Percentiles rank a stretch among this genome's conserved stretches.
phyloP scores from a whole-genome alignment of 2,113 vertebrate genomes.

The Catharus bicknelli region DNA sequence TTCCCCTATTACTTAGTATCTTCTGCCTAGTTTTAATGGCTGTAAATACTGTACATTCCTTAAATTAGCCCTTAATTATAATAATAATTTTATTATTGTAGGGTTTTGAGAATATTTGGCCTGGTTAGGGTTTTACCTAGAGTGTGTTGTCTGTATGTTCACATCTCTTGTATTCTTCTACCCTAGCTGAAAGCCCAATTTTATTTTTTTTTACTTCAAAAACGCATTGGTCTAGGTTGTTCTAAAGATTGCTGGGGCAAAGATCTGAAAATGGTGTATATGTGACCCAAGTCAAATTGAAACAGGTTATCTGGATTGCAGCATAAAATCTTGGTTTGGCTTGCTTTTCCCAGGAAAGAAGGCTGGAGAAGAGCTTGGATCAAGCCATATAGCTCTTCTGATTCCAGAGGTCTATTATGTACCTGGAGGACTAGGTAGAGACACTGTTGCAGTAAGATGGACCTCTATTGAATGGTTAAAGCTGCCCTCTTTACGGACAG shows the following conservation, averaged over 20 bases:
- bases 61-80: slow-evolving; percentile 57
- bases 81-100: slow-evolving; percentile 66
- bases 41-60: slow-evolving; percentile 70
- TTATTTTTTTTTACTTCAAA: not conserved
- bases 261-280: not conserved
- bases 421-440: not conserved
- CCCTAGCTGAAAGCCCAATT: not conserved
- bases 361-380: not conserved
- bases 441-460: not conserved
- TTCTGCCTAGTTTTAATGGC: not conserved
- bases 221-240: not conserved
- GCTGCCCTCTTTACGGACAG: not conserved
- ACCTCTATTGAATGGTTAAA: not conserved
- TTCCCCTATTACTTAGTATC: not conserved
- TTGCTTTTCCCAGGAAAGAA: not conserved
- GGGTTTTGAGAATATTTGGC: slow-evolving; percentile 9
- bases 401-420: not conserved
- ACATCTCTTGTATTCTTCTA: not conserved
- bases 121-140: not conserved
- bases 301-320: not conserved
- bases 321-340: not conserved
- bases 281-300: not conserved
- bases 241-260: not conserved
- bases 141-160: not conserved
- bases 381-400: not conserved